A percentile compares a stretch with the other conserved stretches of the same genome.
Evolutionary conservation across 2,888 invertebrate species (phyloP).

Genomic region (Amphipoea oculea): DNA sequence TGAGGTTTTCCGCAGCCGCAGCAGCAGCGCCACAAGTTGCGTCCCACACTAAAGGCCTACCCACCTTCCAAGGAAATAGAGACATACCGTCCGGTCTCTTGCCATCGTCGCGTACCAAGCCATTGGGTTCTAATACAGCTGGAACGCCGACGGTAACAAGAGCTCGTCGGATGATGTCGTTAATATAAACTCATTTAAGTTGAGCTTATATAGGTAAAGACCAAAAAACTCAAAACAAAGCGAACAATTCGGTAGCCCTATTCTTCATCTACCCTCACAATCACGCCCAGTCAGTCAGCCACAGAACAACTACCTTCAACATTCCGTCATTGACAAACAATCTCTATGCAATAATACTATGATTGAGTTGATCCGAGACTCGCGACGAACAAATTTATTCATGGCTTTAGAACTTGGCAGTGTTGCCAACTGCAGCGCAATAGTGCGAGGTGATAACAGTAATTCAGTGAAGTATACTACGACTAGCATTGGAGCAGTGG

Average conservation of each 20-base stretch:
- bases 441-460: slow-evolving; percentile 11
- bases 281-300: not conserved
- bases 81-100: too few species aligned
- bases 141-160: too few species aligned
- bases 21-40: too few species aligned
- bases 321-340: slow-evolving; percentile 3
- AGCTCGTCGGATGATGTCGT: too few species aligned
- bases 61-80: too few species aligned
- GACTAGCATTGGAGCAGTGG: not conserved
- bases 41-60: too few species aligned
- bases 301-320: not conserved
- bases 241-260: not conserved
- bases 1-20: too few species aligned
- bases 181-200: too few species aligned
- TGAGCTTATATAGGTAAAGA: not conserved
- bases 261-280: not conserved
- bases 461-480: slow-evolving; percentile 5
- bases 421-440: slow-evolving; percentile 27
- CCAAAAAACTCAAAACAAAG: not conserved
- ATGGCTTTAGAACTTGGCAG: slow-evolving; percentile 51
- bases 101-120: too few species aligned
- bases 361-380: slow-evolving; percentile 35
- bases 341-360: slow-evolving; percentile 18
- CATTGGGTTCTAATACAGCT: too few species aligned
- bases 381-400: slow-evolving; percentile 50